phyloP scores from a whole-genome alignment of 2,888 invertebrate genomes.

The Trilocha varians region DNA sequence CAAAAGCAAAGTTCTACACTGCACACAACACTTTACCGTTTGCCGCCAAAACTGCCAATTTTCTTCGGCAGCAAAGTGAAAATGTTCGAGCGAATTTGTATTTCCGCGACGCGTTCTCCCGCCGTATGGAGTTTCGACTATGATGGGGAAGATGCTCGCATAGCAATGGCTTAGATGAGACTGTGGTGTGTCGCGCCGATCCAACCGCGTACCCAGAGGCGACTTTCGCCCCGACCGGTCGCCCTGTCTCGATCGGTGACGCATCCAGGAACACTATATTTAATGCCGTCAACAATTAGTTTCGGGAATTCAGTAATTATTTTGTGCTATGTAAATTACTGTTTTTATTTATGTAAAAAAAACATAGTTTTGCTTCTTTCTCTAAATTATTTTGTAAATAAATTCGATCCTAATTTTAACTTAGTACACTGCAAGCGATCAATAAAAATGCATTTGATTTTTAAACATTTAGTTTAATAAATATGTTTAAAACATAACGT shows the following conservation, averaged over 20 bases:
- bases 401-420: no score
- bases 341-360: neutral
- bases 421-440: no score
- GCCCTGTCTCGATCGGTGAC: slow-evolving; percentile 65
- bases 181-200: slow-evolving; percentile 63
- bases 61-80: slow-evolving; percentile 30
- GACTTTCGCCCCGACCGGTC: slow-evolving; percentile 73
- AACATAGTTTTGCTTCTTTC: no score
- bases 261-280: slow-evolving; percentile 63
- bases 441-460: no score
- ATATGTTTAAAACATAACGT: no score
- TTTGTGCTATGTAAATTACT: neutral
- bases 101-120: slow-evolving; percentile 55
- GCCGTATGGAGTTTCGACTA: slow-evolving; percentile 61
- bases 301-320: slow-evolving; percentile 13
- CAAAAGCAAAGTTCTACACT: slow-evolving; percentile 52
- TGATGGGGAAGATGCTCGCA: slow-evolving; percentile 69
- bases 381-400: no score
- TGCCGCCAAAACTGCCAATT: slow-evolving; percentile 59
- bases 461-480: no score
- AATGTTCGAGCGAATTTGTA: slow-evolving; percentile 29
- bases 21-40: slow-evolving; percentile 63
- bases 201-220: slow-evolving; percentile 57
- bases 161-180: slow-evolving; percentile 72
- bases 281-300: slow-evolving; percentile 38